phyloP scores from a whole-genome alignment of 64 coral and sea anemone species.

The Dendrophyllia cribrosa region DNA sequence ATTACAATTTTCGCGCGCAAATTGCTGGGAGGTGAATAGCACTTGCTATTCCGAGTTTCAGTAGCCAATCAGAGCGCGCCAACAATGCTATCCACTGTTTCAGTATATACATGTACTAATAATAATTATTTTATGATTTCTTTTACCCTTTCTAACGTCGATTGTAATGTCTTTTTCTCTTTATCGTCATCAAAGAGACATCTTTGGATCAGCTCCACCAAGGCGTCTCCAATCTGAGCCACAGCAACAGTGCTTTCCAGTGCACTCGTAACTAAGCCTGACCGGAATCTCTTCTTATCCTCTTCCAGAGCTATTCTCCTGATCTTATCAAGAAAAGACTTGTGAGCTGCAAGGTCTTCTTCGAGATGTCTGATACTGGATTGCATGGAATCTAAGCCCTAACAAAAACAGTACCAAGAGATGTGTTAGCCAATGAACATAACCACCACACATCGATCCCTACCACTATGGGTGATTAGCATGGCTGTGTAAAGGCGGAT shows the following conservation, averaged over 20 bases:
- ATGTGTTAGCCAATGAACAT: too few species aligned
- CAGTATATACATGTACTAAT: too few species aligned
- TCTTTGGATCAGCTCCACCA: conserved; percentile 68
- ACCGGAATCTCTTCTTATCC: conserved; percentile 61
- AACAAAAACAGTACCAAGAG: not conserved
- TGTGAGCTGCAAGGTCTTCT: not conserved
- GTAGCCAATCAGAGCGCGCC: too few species aligned
- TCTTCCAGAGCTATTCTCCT: conserved; percentile 47
- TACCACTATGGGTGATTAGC: too few species aligned
- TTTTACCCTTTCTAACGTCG: conserved; percentile 70
- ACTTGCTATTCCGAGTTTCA: too few species aligned
- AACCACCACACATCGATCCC: too few species aligned
- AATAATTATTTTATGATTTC: not conserved
- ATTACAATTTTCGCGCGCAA: too few species aligned
- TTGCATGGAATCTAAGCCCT: conserved; percentile 42
- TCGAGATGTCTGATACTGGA: conserved; percentile 24
- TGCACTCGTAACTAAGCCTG: conserved; percentile 58
- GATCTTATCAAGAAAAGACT: conserved; percentile 62
- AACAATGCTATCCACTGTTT: too few species aligned
- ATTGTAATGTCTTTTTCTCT: conserved; percentile 67
- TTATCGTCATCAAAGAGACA: conserved; percentile 82
- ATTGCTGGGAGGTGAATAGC: too few species aligned
- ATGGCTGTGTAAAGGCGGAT: too few species aligned
- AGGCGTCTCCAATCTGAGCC: conserved; percentile 30
- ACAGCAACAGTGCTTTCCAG: conserved; percentile 13